phyloP scores from a whole-genome alignment of 1,140 invertebrate species.

The Heliothis virescens region DNA sequence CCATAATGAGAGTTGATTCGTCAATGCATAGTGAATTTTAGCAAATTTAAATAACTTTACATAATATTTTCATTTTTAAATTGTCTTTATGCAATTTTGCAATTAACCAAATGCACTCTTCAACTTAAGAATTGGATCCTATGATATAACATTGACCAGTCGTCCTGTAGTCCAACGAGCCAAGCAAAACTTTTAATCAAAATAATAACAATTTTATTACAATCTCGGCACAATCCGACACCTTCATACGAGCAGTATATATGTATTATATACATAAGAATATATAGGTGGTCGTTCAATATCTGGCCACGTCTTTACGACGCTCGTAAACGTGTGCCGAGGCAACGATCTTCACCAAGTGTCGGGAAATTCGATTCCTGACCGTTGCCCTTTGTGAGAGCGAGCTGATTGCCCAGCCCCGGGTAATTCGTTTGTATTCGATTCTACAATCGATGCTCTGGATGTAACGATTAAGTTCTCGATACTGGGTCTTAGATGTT shows the following conservation, averaged over 20 bases:
- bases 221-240: conserved; percentile 3
- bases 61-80: too few relatives aligned
- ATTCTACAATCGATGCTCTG: conserved; percentile 37
- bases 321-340: conserved; percentile 64
- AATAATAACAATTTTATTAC: conserved; percentile 1
- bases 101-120: too few relatives aligned
- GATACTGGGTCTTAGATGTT: conserved; percentile 35
- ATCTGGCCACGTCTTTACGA: conserved; percentile 71
- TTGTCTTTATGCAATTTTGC: too few relatives aligned
- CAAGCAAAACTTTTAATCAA: background rate
- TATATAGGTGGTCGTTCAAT: conserved; percentile 55
- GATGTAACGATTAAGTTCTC: conserved; percentile 41
- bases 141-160: too few relatives aligned
- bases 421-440: conserved; percentile 33
- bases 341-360: conserved; percentile 62
- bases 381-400: conserved; percentile 53
- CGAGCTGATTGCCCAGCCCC: conserved; percentile 48
- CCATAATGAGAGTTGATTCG: too few relatives aligned
- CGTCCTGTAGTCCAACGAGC: background rate
- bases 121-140: too few relatives aligned
- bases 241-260: conserved; percentile 23
- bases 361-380: conserved; percentile 69
- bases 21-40: too few relatives aligned
- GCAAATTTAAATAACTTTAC: too few relatives aligned
- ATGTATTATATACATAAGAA: conserved; percentile 39